phyloP scores from a whole-genome alignment of 1,140 invertebrate species.

The Polypedilum vanderplanki region DNA sequence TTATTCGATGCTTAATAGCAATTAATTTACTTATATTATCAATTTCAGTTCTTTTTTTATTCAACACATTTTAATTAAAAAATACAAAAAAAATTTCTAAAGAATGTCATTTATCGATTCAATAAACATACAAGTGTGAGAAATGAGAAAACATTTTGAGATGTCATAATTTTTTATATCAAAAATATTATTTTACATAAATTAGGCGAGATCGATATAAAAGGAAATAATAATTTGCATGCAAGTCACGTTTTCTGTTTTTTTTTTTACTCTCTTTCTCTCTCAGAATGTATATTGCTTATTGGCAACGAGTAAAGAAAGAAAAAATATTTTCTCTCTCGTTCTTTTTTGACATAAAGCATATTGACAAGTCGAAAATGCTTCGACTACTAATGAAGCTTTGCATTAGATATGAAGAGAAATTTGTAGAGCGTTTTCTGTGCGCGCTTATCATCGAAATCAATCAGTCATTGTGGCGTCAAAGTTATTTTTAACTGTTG shows the following conservation, averaged over 20 bases:
- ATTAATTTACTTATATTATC: no score
- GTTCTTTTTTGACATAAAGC: constrained; percentile 8
- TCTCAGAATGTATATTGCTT: background rate
- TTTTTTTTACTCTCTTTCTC: background rate
- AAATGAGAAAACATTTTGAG: background rate
- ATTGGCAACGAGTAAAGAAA: background rate
- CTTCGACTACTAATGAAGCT: constrained; percentile 16
- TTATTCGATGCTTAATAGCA: no score
- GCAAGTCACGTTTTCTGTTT: constrained; percentile 3
- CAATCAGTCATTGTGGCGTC: constrained; percentile 10
- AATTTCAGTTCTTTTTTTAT: no score
- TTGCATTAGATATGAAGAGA: constrained; percentile 12
- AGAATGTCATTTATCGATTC: background rate
- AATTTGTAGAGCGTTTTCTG: background rate
- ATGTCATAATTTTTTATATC: constrained; percentile 8
- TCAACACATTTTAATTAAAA: no score
- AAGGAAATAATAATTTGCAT: constrained; percentile 4
- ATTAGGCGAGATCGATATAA: constrained; percentile 11
- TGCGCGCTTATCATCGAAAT: background rate
- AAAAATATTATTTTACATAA: constrained; percentile 15
- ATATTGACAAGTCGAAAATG: constrained; percentile 18
- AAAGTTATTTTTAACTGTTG: background rate
- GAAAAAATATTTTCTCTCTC: no score
- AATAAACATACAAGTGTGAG: background rate
- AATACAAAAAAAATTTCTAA: no score